Base-by-base conservation (phyloP, 2,797 vertebrate genomes). In the Melanogrammus aeglefinus region DNA sequence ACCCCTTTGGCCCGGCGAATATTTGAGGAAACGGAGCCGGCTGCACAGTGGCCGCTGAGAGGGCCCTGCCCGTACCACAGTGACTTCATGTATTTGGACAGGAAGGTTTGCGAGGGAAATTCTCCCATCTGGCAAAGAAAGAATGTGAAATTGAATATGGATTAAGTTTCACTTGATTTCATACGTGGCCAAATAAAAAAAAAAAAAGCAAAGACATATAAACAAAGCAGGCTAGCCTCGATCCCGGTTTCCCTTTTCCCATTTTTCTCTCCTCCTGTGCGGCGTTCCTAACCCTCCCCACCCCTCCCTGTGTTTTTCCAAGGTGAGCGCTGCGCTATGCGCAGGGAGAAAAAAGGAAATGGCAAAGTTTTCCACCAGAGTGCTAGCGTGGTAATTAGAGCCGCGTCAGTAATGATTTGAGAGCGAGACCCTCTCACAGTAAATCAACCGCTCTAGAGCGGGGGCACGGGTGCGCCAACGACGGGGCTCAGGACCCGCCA, bases 71-170 rank as follows among this genome's bases (percentile, higher is more conserved):
- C 82, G 88, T 82, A 81, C 44, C 21, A 14, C 73, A 74, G 80
- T 92, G 87, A 92, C 90, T 91, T 91, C 86, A 90, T 90, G 80
- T 88, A 83, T 92, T 90, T 91, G 82, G 87, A 84, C 36, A 73
- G 18, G 86, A 91, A 83, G 71, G 12, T 83, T 86, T 82, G 75
- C 63, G 79, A 87, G 88, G 86, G 88, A 91, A 90, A 86, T 82
- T 89, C 83, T 24, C 84, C 83, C 87, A 77, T 86, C 86, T 88
- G 86, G 82, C 76, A 81, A 69, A 86, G 89, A 86, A 91, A 91
- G 90, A 83, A 90, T 81, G 83, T 92, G 90, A 93, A 93, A 92
- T 76, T 80, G 79, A 88, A 91, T 90, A 92, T 84, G 89, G 80
- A 87, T 87, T 86, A 75, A 39, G 84, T 92, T 88, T 88, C 82